Conservation (phyloP, 2,113 vertebrate genomes). For the Coturnix japonica region DNA sequence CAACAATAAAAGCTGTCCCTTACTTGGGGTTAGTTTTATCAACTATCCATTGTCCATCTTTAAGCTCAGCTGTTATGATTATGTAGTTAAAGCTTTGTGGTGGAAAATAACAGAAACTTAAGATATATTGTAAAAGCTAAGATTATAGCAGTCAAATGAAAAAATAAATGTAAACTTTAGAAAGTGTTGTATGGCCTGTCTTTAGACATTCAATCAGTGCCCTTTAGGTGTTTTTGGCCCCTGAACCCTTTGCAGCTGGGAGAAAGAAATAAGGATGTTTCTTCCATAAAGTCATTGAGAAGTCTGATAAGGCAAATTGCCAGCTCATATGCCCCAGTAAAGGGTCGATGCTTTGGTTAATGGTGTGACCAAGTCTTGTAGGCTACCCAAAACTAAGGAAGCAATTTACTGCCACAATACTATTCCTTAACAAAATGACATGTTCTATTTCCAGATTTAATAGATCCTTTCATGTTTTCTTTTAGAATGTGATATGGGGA, state of each 20-base stretch:
- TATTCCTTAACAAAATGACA: not conserved
- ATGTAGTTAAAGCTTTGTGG: not conserved
- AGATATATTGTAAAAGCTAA: not conserved
- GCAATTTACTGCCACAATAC: not conserved
- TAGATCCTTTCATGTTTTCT: not conserved
- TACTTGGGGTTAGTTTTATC: not conserved
- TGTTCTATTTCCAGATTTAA: not conserved
- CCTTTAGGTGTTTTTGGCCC: not conserved
- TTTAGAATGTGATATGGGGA: not conserved
- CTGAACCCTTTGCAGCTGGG: not conserved
- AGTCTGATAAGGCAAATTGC: not conserved
- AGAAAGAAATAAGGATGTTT: not conserved
- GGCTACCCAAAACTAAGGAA: not conserved
- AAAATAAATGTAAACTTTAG: not conserved
- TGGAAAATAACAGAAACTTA: not conserved
- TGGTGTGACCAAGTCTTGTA: not conserved
- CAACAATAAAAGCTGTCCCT: not conserved
- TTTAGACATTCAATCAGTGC: not conserved
- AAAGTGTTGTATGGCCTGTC: not conserved
- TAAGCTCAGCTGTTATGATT: not conserved
- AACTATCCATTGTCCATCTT: not conserved
- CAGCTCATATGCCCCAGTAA: not conserved
- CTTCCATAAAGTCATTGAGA: not conserved
- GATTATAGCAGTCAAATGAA: not conserved
- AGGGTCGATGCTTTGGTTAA: fast-evolving